A percentile compares a stretch with the other conserved stretches of the same genome.
These are phyloP conservation scores for Scortum barcoo DNA, from an alignment of 2,113 vertebrate genomes.

Conservation along the genomic window DNA sequence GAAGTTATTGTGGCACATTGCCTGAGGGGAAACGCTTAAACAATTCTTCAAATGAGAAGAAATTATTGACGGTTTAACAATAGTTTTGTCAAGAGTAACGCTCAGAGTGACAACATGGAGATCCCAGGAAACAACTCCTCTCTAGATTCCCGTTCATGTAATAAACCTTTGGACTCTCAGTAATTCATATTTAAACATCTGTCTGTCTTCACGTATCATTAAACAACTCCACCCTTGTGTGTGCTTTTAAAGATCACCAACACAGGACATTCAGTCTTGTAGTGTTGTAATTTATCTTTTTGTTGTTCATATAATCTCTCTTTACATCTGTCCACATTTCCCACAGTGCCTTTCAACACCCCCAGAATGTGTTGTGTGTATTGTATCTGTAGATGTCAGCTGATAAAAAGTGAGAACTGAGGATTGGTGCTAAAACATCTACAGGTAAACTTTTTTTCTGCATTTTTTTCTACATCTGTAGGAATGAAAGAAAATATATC, in stretches of 20 bases:
- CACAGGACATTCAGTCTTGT: not conserved
- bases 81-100: not conserved
- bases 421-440: not conserved
- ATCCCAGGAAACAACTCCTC: not conserved
- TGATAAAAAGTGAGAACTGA: not conserved
- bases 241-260: not conserved
- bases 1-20: slow-evolving; percentile 46
- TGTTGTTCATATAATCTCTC: not conserved
- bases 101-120: not conserved
- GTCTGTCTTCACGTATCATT: slow-evolving; percentile 17
- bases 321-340: not conserved
- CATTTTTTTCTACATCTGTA: not conserved
- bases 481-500: not conserved
- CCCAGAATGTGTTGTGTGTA: too few relatives aligned
- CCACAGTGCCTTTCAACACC: not conserved
- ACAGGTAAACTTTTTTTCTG: not conserved
- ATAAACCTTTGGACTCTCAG: slow-evolving; percentile 29
- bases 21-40: slow-evolving; percentile 58
- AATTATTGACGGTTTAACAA: not conserved
- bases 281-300: not conserved
- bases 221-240: slow-evolving; percentile 18
- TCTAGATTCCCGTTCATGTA: slow-evolving; percentile 30
- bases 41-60: slow-evolving; percentile 27
- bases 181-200: slow-evolving; percentile 53
- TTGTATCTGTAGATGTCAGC: too few relatives aligned